phyloP scores from a whole-genome alignment of 2,113 vertebrate species.

The Paralichthys olivaceus region DNA sequence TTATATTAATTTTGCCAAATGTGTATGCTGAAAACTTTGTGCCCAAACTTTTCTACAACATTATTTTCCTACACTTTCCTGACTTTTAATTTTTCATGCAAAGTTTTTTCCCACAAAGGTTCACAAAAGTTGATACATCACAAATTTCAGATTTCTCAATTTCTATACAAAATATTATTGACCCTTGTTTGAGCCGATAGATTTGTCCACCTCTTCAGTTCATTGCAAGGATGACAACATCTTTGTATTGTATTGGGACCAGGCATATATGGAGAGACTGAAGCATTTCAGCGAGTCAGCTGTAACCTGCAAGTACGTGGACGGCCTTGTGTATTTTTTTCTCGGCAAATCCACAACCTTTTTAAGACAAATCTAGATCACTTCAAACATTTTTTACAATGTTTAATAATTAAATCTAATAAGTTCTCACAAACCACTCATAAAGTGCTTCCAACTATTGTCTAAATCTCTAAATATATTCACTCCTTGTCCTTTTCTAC shows the following conservation, averaged over 20 bases:
- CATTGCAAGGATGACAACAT: conserved; percentile 20
- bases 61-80: not conserved
- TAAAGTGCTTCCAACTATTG: conserved; percentile 76
- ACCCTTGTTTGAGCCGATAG: conserved; percentile 12
- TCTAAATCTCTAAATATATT: conserved; percentile 65
- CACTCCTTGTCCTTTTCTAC: conserved; percentile 53
- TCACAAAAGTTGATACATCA: conserved; percentile 14
- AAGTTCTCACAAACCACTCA: conserved; percentile 60
- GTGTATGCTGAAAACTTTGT: not conserved
- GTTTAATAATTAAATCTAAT: conserved; percentile 58
- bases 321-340: conserved; percentile 35
- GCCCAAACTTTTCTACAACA: not conserved
- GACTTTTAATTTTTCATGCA: not conserved
- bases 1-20: not conserved
- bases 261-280: conserved; percentile 16
- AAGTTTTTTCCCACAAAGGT: conserved; percentile 7
- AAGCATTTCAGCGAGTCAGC: conserved; percentile 35
- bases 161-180: not conserved
- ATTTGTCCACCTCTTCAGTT: conserved; percentile 7
- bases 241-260: conserved; percentile 19
- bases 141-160: not conserved
- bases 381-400: conserved; percentile 53
- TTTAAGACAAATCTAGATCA: conserved; percentile 69
- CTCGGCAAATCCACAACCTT: conserved; percentile 36
- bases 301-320: conserved; percentile 45